These are phyloP conservation scores for Hemicentrotus pulcherrimus DNA, from an alignment of 35 echinoderm and acorn worm genomes.

Conservation along the genomic window DNA sequence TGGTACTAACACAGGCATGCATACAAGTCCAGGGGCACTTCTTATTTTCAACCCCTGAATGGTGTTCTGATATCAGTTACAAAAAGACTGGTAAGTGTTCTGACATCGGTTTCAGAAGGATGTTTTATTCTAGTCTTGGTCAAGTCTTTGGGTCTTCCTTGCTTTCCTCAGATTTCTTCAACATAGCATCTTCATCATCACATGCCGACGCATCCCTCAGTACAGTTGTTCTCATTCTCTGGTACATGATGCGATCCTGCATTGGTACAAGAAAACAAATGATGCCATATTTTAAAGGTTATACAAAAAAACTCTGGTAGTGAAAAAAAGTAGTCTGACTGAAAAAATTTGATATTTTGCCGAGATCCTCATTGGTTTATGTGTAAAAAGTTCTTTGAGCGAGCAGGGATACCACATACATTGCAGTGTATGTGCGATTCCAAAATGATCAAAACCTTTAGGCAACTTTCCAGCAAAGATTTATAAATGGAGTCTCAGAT, in stretches of 20 bases:
- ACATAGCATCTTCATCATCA: background rate
- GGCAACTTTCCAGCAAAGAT: too few species aligned
- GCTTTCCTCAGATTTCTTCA: background rate
- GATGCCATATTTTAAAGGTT: background rate
- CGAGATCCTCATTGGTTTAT: too few species aligned
- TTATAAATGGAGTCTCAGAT: too few species aligned
- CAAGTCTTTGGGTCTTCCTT: background rate
- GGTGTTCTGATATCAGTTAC: background rate
- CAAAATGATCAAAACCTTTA: too few species aligned
- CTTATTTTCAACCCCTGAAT: background rate
- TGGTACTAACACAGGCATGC: background rate
- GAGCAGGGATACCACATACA: too few species aligned
- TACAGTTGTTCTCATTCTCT: background rate
- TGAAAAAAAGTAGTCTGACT: background rate
- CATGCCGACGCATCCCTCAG: background rate
- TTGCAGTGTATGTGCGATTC: too few species aligned
- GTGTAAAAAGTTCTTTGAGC: too few species aligned
- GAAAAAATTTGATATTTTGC: background rate
- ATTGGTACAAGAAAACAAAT: background rate
- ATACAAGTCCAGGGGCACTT: background rate
- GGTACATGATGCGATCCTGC: background rate
- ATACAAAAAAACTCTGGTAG: background rate
- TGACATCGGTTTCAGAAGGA: too few species aligned
- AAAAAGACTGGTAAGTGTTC: background rate
- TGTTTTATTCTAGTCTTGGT: background rate